Base-by-base conservation (phyloP, 2,888 invertebrate genomes). In the Drosophila falleni region DNA sequence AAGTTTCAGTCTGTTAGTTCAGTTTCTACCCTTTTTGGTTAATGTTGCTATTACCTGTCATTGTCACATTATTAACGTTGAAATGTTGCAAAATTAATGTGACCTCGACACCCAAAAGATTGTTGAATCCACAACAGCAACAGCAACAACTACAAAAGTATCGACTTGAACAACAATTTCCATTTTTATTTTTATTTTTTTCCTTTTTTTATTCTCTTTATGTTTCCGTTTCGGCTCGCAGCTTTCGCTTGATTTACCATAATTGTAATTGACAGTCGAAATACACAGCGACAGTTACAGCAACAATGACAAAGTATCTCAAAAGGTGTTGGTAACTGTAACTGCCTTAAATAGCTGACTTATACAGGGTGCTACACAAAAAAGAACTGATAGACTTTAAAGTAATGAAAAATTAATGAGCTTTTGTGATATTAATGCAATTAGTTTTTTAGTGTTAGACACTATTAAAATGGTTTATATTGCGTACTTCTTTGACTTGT, bases 81-180 rank as follows among this genome's bases (percentile, higher is more conserved):
- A 81, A 78, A 75, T 84, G 73, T 53, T 78, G 71, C 72, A 78
- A 82, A 77, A 73, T 86, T 71, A 80, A 88, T 88, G 73, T 47
- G 70, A 71, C 60, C 69, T 75, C 71, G 69, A 65, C 61, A 73
- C 70, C 78, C 65, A 67, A 46, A 60, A 60, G 33, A 16, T 23
- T 15, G 19, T 19, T 29, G 37, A 63, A 33, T 42, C 41, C 47
- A 31, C 58, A 37, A 13, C 16, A 19, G 35, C 58, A 37, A 13
- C 16, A 19, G 35, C 5, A 19, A 4, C 33, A 13, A 13, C 50
- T 53, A 44, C 39, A 58, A 46, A 23, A 33, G 23, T 42, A 51
- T 56, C 15, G 9, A 41, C 54, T 46, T 58, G 54, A 11, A 23
- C 51, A 53, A 37, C 46, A 54, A 55, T 61, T 58, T 58, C 19